Conservation (phyloP, 2,113 vertebrate genomes). For the Pipra filicauda region DNA sequence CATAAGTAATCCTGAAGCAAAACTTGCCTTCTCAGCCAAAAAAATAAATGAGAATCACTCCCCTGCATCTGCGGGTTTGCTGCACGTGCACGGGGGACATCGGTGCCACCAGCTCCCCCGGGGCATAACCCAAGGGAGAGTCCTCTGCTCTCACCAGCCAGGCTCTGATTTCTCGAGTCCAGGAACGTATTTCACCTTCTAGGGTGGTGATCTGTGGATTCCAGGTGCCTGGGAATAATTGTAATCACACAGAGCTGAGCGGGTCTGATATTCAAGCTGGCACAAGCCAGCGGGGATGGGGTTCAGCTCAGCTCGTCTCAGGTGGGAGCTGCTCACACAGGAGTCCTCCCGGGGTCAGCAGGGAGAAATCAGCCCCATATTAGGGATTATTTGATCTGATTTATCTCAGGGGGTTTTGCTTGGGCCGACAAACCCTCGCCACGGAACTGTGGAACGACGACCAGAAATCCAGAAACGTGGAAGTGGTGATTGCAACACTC, state of each 20-base stretch:
- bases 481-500: not conserved
- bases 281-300: not conserved
- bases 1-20: conserved; percentile 36
- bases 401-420: not conserved
- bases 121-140: not conserved
- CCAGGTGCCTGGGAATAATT: not conserved
- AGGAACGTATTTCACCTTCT: not conserved
- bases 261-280: not conserved
- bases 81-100: not conserved
- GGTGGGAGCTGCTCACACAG: not conserved
- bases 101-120: rapidly evolving
- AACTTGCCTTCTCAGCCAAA: conserved; percentile 22
- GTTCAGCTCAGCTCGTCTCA: not conserved
- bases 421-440: not conserved
- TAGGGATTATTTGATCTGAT: not conserved
- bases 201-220: not conserved
- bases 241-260: not conserved
- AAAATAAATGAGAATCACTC: not conserved
- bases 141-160: not conserved
- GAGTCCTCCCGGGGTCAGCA: not conserved
- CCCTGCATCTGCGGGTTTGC: not conserved
- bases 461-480: not conserved
- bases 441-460: not conserved
- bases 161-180: not conserved
- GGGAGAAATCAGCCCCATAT: not conserved